Percentiles rank a stretch among this genome's conserved stretches.
phyloP scores from a whole-genome alignment of 2,113 vertebrate species.

The Platichthys stellatus region DNA sequence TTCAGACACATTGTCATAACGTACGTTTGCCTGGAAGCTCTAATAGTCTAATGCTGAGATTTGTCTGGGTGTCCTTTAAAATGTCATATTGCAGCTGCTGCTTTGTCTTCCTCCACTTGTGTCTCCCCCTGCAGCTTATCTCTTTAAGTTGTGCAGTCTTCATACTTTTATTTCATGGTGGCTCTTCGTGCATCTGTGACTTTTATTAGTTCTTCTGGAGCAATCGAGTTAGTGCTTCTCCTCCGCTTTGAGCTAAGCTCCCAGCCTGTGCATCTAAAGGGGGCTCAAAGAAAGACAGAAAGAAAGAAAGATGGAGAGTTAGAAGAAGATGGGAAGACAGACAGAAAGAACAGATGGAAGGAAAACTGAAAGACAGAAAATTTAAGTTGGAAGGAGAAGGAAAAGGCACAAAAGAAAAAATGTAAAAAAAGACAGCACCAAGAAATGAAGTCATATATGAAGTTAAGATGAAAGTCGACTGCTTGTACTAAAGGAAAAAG shows the following conservation, averaged over 20 bases:
- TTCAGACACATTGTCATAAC: constrained; percentile 6
- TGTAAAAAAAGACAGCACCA: background rate
- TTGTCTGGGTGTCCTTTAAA: constrained; percentile 41
- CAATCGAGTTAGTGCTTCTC: background rate
- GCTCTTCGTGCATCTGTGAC: constrained; percentile 46
- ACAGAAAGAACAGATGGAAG: background rate
- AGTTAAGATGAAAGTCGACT: background rate
- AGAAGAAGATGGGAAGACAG: background rate
- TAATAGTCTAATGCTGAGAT: constrained; percentile 11
- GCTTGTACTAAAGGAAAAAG: background rate
- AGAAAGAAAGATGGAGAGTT: background rate
- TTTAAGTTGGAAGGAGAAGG: background rate
- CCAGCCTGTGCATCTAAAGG: too few species aligned
- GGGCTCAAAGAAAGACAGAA: too few species aligned
- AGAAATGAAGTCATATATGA: too few species aligned
- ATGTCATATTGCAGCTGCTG: constrained; percentile 36
- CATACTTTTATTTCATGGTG: constrained; percentile 19
- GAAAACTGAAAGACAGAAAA: background rate
- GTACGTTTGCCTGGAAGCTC: constrained; percentile 21
- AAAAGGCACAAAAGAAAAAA: background rate
- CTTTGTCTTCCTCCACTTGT: constrained; percentile 42
- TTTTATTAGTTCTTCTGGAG: constrained; percentile 42
- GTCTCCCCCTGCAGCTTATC: constrained; percentile 30
- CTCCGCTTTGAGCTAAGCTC: constrained; percentile 1
- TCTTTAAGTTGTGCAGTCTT: constrained; percentile 37